phyloP scores from a whole-genome alignment of 2,888 invertebrate species.

The Limenitis camilla region DNA sequence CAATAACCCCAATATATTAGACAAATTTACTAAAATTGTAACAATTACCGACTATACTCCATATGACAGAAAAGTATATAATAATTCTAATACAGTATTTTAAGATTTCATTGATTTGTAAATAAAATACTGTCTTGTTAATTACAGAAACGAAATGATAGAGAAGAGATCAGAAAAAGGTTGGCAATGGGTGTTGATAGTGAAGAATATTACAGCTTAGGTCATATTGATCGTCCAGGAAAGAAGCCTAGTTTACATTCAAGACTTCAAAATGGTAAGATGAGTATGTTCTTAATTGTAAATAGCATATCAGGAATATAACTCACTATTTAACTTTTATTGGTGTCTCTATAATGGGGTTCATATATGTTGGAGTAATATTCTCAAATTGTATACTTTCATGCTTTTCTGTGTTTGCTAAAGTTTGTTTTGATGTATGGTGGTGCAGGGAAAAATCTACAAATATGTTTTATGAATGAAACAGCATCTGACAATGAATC shows the following conservation, averaged over 20 bases:
- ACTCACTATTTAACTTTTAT: no score
- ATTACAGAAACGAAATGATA: slow-evolving; percentile 89
- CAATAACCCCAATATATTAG: slow-evolving; percentile 62
- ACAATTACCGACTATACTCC: slow-evolving; percentile 40
- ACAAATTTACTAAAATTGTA: slow-evolving; percentile 66
- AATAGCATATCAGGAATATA: no score
- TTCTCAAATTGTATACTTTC: background rate
- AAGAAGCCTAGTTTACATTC: slow-evolving; percentile 92
- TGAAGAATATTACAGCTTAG: slow-evolving; percentile 80
- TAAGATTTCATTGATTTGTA: background rate
- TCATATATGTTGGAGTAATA: background rate
- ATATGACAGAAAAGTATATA: slow-evolving; percentile 44
- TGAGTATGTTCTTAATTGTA: background rate
- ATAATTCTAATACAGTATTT: background rate
- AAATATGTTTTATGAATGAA: slow-evolving; percentile 97
- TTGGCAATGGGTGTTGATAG: slow-evolving; percentile 89
- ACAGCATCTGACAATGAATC: slow-evolving; percentile 89
- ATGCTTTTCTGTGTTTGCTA: slow-evolving; percentile 17
- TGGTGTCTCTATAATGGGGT: background rate
- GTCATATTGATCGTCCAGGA: slow-evolving; percentile 78
- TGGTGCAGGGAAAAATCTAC: slow-evolving; percentile 88
- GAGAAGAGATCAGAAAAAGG: slow-evolving; percentile 92
- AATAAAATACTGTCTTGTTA: background rate
- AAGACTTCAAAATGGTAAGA: slow-evolving; percentile 86
- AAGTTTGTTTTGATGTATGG: slow-evolving; percentile 29